Conservation (phyloP, 2,113 vertebrate species). For the Pogona vitticeps region DNA sequence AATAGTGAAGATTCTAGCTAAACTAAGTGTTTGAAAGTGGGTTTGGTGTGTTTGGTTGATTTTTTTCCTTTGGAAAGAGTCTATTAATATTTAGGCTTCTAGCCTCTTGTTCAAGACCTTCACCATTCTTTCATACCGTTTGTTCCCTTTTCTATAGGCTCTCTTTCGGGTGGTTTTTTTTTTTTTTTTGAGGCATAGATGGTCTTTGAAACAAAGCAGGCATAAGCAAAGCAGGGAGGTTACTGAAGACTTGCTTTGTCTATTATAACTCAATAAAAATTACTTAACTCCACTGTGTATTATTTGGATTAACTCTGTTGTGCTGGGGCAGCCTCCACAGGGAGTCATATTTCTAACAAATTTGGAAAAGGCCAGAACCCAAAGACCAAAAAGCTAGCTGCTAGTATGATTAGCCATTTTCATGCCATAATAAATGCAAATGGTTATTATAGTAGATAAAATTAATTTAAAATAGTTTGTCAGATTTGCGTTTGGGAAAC, state of each 20-base stretch:
- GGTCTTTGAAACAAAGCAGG: neutral
- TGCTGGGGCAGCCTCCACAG: neutral
- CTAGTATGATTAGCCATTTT: neutral
- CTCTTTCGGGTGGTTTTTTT: neutral
- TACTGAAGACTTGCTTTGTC: neutral
- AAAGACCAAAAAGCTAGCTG: neutral
- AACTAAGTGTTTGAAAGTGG: neutral
- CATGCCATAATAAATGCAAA: neutral
- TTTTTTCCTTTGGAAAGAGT: neutral
- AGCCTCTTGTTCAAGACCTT: neutral
- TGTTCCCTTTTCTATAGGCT: neutral
- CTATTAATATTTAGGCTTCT: neutral
- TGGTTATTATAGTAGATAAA: neutral
- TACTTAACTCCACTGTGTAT: neutral
- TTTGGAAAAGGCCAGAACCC: neutral
- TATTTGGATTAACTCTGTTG: conserved; percentile 4
- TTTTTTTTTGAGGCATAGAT: neutral
- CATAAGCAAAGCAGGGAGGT: neutral
- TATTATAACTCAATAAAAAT: neutral
- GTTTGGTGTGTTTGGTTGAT: neutral
- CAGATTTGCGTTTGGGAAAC: neutral
- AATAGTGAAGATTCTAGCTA: too few relatives aligned
- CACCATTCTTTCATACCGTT: neutral
- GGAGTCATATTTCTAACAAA: neutral
- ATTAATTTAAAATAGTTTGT: neutral